Evolutionary conservation across 1,140 invertebrate genomes (phyloP), one percentile per base, ranked within the genome.

Genomic region (Nylanderia fulva): DNA sequence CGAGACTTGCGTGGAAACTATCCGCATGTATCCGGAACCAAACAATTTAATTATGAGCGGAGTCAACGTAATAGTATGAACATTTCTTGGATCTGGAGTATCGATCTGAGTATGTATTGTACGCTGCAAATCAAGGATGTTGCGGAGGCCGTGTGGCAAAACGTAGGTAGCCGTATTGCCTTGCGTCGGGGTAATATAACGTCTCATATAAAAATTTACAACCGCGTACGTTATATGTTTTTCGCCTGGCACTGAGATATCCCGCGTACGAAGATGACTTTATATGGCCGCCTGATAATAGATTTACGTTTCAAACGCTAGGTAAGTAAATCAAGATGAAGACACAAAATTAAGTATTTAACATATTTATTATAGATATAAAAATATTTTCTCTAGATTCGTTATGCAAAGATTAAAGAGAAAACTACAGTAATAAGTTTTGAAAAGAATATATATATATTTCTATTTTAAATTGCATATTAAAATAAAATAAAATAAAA

Each of bases 251-350:
- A n/a, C 88, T 98, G 0, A 95, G 94, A 21, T 98, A 98, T 92
- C 94, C 95, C 0, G 93, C 94, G n/a, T 95, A 95, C 33, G 93
- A 94, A 0, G 93, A 95, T 27, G 91, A 95, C 0, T 97, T 96
- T 87, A 91, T 96, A 29, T 98, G 97, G 96, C 97, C 98, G 0
- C 86, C 92, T 0, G 96, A 97, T 86, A 95, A 95, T 1, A 93
- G 95, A 66, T 98, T 97, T 90, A 96, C 95, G 3, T 98, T 97
- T 92, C 96, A 97, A 94, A 98, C 98, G 7, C 91, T 97, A 45
- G 97, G 97, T 97, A 95, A 93, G 89, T 92, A 24, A 36, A 29
- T n/a, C 4, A 33, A 29, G 7, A n/a, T n/a, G n/a, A 33, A 24
- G 39, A 5, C 33, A 76, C 63, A 48, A 48, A 48, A 48, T 48